These are phyloP conservation scores for Drosophila histrio DNA, from an alignment of 2,888 invertebrate species.

Conservation along the genomic window DNA sequence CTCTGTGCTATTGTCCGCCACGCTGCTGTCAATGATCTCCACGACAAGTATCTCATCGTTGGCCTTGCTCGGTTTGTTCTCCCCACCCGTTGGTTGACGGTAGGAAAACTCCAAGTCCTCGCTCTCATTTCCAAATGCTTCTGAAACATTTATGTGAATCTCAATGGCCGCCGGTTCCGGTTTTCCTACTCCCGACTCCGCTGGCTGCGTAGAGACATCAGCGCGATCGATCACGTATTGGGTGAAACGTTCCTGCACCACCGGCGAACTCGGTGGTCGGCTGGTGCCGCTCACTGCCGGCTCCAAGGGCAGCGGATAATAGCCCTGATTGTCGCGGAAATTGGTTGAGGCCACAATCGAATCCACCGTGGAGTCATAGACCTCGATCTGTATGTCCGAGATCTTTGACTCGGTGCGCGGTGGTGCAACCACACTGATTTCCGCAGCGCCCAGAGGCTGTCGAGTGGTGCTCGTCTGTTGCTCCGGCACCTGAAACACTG, in stretches of 20 bases:
- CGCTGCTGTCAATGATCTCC: slow-evolving; percentile 81
- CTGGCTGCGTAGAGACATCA: slow-evolving; percentile 81
- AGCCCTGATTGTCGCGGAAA: slow-evolving; percentile 75
- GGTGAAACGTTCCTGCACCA: slow-evolving; percentile 79
- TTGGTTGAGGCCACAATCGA: slow-evolving; percentile 82
- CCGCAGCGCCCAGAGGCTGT: slow-evolving; percentile 38
- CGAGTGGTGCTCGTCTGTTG: slow-evolving; percentile 63
- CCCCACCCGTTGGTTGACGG: slow-evolving; percentile 59
- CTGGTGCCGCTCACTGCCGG: slow-evolving; percentile 52
- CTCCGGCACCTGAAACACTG: slow-evolving; percentile 77
- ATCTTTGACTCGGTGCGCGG: slow-evolving; percentile 81
- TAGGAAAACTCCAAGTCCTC: slow-evolving; percentile 83
- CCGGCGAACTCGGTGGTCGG: slow-evolving; percentile 55
- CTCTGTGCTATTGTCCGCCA: slow-evolving; percentile 53
- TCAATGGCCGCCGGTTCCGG: slow-evolving; percentile 83
- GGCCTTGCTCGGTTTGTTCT: slow-evolving; percentile 6
- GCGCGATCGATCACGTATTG: slow-evolving; percentile 82
- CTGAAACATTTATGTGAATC: slow-evolving; percentile 83
- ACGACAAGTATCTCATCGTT: slow-evolving; percentile 83
- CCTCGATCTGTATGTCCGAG: slow-evolving; percentile 83
- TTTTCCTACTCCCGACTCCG: slow-evolving; percentile 57
- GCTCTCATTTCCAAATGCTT: slow-evolving; percentile 81
- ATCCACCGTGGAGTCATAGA: slow-evolving; percentile 83
- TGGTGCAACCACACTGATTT: slow-evolving; percentile 23
- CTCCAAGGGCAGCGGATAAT: slow-evolving; percentile 47